Percentiles rank a stretch among this genome's conserved stretches.
Evolutionary conservation across 2,797 vertebrate genomes (phyloP).

Genomic region (Enteromius viviparus): DNA sequence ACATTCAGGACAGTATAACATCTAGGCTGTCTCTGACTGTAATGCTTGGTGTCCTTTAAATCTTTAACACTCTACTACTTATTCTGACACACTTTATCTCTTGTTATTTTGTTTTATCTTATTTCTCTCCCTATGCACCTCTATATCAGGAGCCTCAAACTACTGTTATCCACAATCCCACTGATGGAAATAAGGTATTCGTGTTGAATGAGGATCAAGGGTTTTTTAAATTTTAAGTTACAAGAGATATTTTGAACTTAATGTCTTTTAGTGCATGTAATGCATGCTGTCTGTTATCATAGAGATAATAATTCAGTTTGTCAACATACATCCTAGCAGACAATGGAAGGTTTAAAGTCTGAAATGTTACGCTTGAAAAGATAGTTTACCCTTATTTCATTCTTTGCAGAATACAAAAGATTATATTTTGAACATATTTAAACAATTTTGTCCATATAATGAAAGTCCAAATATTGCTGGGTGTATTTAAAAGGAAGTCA

Average conservation of each 20-base stretch:
- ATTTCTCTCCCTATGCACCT: conserved; percentile 65
- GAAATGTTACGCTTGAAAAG: neutral
- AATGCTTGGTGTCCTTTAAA: conserved; percentile 54
- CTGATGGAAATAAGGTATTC: conserved; percentile 99
- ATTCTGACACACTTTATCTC: conserved; percentile 62
- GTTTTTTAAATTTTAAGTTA: neutral
- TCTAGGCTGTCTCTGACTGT: neutral
- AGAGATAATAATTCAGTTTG: neutral
- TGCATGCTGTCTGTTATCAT: neutral
- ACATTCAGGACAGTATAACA: neutral
- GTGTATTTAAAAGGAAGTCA: neutral
- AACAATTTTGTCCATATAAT: neutral
- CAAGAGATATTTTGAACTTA: neutral
- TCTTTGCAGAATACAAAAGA: neutral
- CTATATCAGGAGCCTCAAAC: conserved; percentile 96
- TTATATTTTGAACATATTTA: neutral
- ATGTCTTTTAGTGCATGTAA: neutral
- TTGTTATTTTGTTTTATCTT: conserved; percentile 69
- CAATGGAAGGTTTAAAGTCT: neutral
- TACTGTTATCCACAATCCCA: conserved; percentile 98
- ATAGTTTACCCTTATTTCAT: neutral
- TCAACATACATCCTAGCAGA: neutral
- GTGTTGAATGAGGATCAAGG: conserved; percentile 45
- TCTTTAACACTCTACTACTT: conserved; percentile 45
- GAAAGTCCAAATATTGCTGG: neutral